Evolutionary conservation across 2,888 invertebrate genomes (phyloP).

Genomic region (Diplazon laetatorius): DNA sequence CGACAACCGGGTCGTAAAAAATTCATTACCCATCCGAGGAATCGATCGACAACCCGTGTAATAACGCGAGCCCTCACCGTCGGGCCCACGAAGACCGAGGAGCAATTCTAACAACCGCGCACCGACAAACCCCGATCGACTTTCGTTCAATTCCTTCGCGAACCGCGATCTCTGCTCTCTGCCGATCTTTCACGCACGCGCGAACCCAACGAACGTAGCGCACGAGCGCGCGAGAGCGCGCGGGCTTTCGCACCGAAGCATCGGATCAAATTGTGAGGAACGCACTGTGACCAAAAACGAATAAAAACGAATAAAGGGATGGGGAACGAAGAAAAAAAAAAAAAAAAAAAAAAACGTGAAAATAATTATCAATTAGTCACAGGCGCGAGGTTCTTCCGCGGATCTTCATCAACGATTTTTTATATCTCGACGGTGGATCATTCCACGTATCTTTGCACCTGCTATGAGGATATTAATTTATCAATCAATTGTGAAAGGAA

Average conservation of each 20-base stretch:
- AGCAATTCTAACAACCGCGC: constrained; percentile 34
- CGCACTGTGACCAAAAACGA: constrained; percentile 60
- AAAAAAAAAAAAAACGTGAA: too few species aligned
- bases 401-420: constrained; percentile 45
- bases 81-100: constrained; percentile 42
- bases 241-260: constrained; percentile 46
- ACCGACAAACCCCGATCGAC: constrained; percentile 5
- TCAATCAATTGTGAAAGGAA: too few species aligned
- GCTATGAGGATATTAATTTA: too few species aligned
- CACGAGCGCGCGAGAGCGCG: constrained; percentile 4
- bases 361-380: constrained; percentile 52
- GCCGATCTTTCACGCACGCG: constrained; percentile 49
- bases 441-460: too few species aligned
- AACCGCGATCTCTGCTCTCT: constrained; percentile 45
- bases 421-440: too few species aligned
- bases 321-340: too few species aligned
- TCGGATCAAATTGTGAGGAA: constrained; percentile 57
- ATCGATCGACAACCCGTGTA: constrained; percentile 80
- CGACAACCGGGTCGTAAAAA: constrained; percentile 76
- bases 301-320: too few species aligned
- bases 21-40: constrained; percentile 78
- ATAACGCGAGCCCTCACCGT: constrained; percentile 76
- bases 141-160: constrained; percentile 40
- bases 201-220: constrained; percentile 3
- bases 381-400: constrained; percentile 45